These are phyloP conservation scores for Agrochola lota DNA, from an alignment of 2,888 invertebrate genomes.

Conservation along the genomic window DNA sequence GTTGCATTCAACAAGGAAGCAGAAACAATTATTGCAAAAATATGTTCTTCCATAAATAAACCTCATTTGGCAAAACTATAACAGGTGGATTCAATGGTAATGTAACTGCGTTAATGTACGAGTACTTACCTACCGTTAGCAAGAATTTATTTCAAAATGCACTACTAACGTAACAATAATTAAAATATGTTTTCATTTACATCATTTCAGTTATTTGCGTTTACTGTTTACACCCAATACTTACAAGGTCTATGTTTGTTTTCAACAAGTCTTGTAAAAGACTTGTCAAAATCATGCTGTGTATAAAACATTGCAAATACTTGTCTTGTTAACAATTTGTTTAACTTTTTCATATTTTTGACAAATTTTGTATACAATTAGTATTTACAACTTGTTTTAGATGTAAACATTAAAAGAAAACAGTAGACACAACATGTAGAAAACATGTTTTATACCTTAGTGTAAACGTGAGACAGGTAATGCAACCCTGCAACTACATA, in stretches of 20 bases:
- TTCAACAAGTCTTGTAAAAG: neutral
- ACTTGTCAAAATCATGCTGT: neutral
- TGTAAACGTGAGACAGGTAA: neutral
- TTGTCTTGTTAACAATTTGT: neutral
- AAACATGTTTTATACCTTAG: neutral
- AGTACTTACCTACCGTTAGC: neutral
- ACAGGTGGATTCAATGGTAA: neutral
- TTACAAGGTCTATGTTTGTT: neutral
- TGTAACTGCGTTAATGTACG: conserved; percentile 10
- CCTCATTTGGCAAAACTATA: neutral
- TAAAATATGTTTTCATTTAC: conserved; percentile 9
- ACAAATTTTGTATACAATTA: neutral
- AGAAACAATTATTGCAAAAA: neutral
- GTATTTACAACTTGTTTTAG: too few species aligned
- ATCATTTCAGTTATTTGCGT: neutral
- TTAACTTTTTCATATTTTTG: neutral
- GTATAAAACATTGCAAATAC: neutral
- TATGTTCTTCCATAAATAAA: neutral
- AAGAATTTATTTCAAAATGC: conserved; percentile 23
- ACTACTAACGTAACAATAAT: neutral
- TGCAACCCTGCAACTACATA: neutral
- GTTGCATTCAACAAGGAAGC: neutral
- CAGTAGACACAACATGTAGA: neutral
- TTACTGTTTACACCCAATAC: too few species aligned
- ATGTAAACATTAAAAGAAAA: neutral